Evolutionary conservation across 1,140 invertebrate genomes (phyloP).

Genomic region (Sycophaga agraensis): DNA sequence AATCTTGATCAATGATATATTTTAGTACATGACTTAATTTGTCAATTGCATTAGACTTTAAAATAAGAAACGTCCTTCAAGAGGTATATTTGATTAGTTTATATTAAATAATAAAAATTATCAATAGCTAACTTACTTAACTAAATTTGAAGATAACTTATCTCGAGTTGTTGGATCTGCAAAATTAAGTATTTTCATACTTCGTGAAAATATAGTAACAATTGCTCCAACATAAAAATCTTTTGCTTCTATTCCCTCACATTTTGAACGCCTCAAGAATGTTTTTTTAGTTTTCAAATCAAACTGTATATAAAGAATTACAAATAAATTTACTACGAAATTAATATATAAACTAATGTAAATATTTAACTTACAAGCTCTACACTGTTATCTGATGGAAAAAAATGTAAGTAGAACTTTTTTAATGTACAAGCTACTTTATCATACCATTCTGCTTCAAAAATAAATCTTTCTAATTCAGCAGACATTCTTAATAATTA

Average conservation of each 20-base stretch:
- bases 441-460: slow-evolving; percentile 84
- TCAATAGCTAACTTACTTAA: slow-evolving; percentile 61
- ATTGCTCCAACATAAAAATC: slow-evolving; percentile 78
- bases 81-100: slow-evolving; percentile 18
- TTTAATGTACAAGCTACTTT: slow-evolving; percentile 69
- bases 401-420: slow-evolving; percentile 75
- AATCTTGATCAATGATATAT: slow-evolving; percentile 65
- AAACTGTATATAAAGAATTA: slow-evolving; percentile 61
- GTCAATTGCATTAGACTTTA: slow-evolving; percentile 71
- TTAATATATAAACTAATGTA: not conserved
- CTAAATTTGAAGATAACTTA: slow-evolving; percentile 61
- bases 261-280: slow-evolving; percentile 75
- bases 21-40: slow-evolving; percentile 76
- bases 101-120: too few relatives aligned
- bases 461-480: slow-evolving; percentile 53
- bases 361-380: slow-evolving; percentile 65
- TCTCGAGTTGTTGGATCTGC: slow-evolving; percentile 69
- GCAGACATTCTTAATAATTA: slow-evolving; percentile 40
- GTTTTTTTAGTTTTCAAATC: slow-evolving; percentile 73
- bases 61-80: slow-evolving; percentile 74
- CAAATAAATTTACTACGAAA: slow-evolving; percentile 13
- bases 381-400: slow-evolving; percentile 70
- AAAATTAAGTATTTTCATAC: slow-evolving; percentile 77
- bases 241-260: slow-evolving; percentile 66
- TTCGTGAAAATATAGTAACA: slow-evolving; percentile 74